Evolutionary conservation across 2,797 vertebrate genomes (phyloP), one percentile per base, ranked within the genome.

Genomic region (Acridotheres tristis): DNA sequence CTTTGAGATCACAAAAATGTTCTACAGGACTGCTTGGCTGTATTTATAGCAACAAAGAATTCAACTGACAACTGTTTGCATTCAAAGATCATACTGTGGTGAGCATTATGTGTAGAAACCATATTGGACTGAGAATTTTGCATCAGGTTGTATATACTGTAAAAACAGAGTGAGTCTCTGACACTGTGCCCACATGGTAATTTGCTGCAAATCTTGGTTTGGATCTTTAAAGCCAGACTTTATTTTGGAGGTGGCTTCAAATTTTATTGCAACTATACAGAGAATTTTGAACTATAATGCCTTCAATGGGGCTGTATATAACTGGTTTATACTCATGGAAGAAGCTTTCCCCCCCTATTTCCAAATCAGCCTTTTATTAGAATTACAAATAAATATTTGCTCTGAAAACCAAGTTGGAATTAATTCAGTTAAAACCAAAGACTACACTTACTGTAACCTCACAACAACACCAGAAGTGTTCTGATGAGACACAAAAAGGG

Each of bases 401-500:
- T 81, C 65, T 48, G 77, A 81, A 88, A 94, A 94, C n/a, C 42
- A 68, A 93, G 72, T 83, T 21, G 11, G 55, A 90, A 61, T 73
- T 61, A 74, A 69, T 77, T 94, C 69, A 72, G 68, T 91, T 92
- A 85, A 85, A 94, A 91, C 88, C 93, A 97, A 96, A 96, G 80
- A 88, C 89, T 88, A 42, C 71, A 42, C 32, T 11, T 85, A 42
- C n/a, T 51, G 2, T 55, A 85, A 84, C 67, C 80, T 94, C 12
- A 7, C 19, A 79, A 54, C 45, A 92, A 10, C n/a, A 34, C 34
- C 40, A 77, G 10, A 53, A 72, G 27, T 69, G 55, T 75, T 53
- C 62, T 93, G 72, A 21, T 42, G 93, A 22, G 5, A 88, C 81
- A 94, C 38, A 55, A 92, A 92, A 97, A 84, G 87, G 67, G 63